Conservation (phyloP, 2,888 invertebrate genomes). For the Calephelis perditalis region DNA sequence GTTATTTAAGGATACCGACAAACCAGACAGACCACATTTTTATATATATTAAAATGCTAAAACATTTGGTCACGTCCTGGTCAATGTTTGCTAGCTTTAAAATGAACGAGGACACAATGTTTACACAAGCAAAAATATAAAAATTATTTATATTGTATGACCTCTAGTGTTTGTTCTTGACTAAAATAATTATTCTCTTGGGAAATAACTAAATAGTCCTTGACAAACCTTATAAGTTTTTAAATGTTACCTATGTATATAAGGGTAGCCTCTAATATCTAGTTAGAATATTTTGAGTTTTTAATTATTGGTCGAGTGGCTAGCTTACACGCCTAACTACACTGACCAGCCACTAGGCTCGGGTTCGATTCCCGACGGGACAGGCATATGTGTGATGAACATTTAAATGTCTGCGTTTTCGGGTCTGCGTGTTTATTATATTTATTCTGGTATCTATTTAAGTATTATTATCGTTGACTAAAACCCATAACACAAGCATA, state of each 20-base stretch:
- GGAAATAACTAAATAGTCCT: constrained; percentile 1
- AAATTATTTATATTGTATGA: not conserved
- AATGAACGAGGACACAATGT: not conserved
- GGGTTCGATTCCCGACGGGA: too few relatives aligned
- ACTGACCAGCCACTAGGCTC: too few relatives aligned
- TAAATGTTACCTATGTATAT: not conserved
- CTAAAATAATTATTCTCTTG: not conserved
- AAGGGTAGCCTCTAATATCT: too few relatives aligned
- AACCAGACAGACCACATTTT: constrained; percentile 7
- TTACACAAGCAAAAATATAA: constrained; percentile 7
- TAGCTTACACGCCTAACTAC: too few relatives aligned
- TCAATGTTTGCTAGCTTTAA: not conserved
- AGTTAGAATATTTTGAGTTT: too few relatives aligned
- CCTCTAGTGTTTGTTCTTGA: not conserved
- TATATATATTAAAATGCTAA: not conserved
- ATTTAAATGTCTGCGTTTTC: too few relatives aligned
- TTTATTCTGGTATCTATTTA: too few relatives aligned
- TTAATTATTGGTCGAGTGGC: too few relatives aligned
- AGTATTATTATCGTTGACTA: too few relatives aligned
- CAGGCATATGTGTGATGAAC: too few relatives aligned
- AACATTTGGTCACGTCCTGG: constrained; percentile 6
- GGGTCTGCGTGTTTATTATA: too few relatives aligned
- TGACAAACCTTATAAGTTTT: not conserved
- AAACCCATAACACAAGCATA: too few relatives aligned
- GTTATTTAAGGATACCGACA: not conserved